A percentile compares a stretch with the other conserved stretches of the same genome.
Evolutionary conservation across 1,140 invertebrate genomes (phyloP).

Genomic region (Stratiolaelaps scimitus): DNA sequence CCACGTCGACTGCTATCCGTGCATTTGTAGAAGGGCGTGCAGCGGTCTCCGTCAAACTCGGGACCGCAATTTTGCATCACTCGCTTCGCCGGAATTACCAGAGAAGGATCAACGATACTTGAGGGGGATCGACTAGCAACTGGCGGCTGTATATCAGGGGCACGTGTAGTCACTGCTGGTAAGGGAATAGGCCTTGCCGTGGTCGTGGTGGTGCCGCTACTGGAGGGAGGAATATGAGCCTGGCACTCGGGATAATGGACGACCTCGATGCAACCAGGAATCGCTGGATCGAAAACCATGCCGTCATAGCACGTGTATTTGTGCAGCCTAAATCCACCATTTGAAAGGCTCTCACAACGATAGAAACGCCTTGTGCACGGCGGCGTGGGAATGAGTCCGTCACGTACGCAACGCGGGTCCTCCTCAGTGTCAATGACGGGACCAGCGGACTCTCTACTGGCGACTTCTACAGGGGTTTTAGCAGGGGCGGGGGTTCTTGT

Average conservation of each 20-base stretch:
- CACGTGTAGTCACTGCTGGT: neutral
- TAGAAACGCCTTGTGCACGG: constrained; percentile 10
- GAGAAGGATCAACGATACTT: neutral
- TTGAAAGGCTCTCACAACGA: constrained; percentile 14
- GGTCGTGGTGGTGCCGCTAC: neutral
- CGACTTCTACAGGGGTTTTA: neutral
- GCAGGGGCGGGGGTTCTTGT: neutral
- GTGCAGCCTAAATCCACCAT: constrained; percentile 5
- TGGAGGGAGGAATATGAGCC: neutral
- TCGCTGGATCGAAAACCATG: constrained; percentile 16
- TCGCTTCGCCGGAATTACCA: constrained; percentile 8
- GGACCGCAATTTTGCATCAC: constrained; percentile 24
- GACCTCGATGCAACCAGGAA: constrained; percentile 15
- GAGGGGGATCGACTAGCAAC: too few relatives aligned
- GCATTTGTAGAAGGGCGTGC: constrained; percentile 24
- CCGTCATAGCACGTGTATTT: constrained; percentile 11
- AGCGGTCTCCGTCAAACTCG: constrained; percentile 15
- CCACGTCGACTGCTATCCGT: neutral
- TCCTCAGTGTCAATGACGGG: neutral
- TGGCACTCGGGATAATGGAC: constrained; percentile 1
- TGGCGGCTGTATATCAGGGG: too few relatives aligned
- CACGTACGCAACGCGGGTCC: neutral
- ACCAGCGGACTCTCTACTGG: neutral
- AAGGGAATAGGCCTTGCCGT: neutral
- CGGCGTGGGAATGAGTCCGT: neutral